These are phyloP conservation scores for Sylvicola cinctus DNA, from an alignment of 2,888 invertebrate genomes.

Conservation along the genomic window DNA sequence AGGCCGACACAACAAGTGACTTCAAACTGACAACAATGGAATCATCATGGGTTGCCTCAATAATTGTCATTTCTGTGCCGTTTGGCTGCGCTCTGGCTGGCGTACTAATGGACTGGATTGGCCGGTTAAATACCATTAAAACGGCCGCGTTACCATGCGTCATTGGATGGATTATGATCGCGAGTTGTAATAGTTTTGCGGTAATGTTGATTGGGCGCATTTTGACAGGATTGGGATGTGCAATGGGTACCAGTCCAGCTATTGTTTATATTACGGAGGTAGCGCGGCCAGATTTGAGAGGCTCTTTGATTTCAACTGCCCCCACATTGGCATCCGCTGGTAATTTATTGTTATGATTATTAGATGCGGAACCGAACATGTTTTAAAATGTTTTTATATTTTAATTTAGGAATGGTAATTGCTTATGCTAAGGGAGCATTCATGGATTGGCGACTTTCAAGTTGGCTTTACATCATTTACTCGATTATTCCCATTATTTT, in stretches of 20 bases:
- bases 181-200: slow-evolving; percentile 27
- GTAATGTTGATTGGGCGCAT: slow-evolving; percentile 31
- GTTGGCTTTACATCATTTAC: slow-evolving; percentile 32
- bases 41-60: slow-evolving; percentile 36
- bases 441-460: slow-evolving; percentile 31
- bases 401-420: slow-evolving; percentile 30
- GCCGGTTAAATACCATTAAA: slow-evolving; percentile 33
- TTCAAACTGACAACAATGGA: slow-evolving; percentile 17
- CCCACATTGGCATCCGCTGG: slow-evolving; percentile 37
- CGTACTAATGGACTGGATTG: slow-evolving; percentile 32
- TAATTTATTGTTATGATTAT: slow-evolving; percentile 11
- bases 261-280: slow-evolving; percentile 41
- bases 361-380: slow-evolving; percentile 1
- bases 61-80: slow-evolving; percentile 32
- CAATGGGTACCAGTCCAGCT: slow-evolving; percentile 35
- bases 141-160: slow-evolving; percentile 31
- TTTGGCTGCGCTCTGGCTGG: slow-evolving; percentile 31
- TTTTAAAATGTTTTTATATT: slow-evolving; percentile 3
- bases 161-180: slow-evolving; percentile 34
- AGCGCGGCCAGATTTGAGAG: slow-evolving; percentile 33
- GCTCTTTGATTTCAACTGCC: slow-evolving; percentile 34
- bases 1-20: slow-evolving; percentile 7
- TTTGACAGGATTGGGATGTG: slow-evolving; percentile 32
- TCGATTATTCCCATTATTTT: slow-evolving; percentile 29
- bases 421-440: slow-evolving; percentile 32